Conservation (phyloP, 1,140 invertebrate genomes). For the Coboldia fuscipes region DNA sequence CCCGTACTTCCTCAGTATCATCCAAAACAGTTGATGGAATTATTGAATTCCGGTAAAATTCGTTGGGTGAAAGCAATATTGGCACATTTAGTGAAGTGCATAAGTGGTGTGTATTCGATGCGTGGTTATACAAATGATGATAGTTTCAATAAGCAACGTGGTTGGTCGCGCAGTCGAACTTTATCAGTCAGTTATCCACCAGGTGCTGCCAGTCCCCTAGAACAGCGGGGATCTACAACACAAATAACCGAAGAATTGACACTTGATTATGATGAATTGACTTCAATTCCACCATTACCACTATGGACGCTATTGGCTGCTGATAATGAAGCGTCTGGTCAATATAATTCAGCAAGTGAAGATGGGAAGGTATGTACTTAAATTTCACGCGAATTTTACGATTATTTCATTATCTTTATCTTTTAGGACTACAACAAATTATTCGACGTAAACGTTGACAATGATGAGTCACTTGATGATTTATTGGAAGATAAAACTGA, state of each 20-base stretch:
- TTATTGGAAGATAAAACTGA: constrained; percentile 44
- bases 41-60: constrained; percentile 97
- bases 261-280: constrained; percentile 89
- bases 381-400: not conserved
- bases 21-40: constrained; percentile 94
- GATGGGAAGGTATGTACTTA: constrained; percentile 24
- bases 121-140: constrained; percentile 7
- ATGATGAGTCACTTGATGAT: constrained; percentile 66
- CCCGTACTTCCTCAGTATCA: constrained; percentile 99
- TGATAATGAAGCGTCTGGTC: constrained; percentile 56
- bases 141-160: constrained; percentile 29
- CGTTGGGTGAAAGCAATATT: constrained; percentile 94
- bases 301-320: constrained; percentile 87
- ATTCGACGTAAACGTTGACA: constrained; percentile 53
- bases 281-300: constrained; percentile 87
- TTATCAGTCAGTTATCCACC: constrained; percentile 68
- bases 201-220: constrained; percentile 35
- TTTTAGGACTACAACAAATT: constrained; percentile 64
- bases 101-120: constrained; percentile 29
- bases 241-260: constrained; percentile 62
- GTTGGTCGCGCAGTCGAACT: constrained; percentile 69
- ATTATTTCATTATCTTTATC: not conserved
- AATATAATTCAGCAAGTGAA: constrained; percentile 23
- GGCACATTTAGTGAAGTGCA: constrained; percentile 66
- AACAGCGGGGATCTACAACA: constrained; percentile 33